A percentile compares a stretch with the other conserved stretches of the same genome.
Evolutionary conservation across 2,797 vertebrate species (phyloP).

Genomic region (Parauchenoglanis punctatus): DNA sequence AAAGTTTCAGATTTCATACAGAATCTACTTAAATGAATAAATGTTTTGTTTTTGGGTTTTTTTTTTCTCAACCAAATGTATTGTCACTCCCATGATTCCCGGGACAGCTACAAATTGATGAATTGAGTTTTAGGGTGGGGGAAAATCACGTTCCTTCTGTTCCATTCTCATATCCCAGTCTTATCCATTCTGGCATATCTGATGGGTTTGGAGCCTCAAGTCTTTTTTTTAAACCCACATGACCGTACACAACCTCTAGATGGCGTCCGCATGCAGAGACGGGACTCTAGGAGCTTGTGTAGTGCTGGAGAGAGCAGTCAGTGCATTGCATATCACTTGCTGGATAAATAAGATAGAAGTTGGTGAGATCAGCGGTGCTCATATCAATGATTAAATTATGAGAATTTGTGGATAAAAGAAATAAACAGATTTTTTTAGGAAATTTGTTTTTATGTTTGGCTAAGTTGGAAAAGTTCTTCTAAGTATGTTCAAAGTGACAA

Average conservation of each 20-base stretch:
- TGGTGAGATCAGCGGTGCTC: not conserved
- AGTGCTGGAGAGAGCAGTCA: slow-evolving; percentile 1
- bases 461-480: not conserved
- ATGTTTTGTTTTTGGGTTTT: not conserved
- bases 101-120: not conserved
- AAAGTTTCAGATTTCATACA: not conserved
- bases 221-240: not conserved
- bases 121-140: not conserved
- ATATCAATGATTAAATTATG: not conserved
- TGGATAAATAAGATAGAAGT: slow-evolving; percentile 1
- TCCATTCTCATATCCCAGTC: not conserved
- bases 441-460: not conserved
- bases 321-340: slow-evolving; percentile 13
- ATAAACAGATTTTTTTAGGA: not conserved
- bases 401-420: not conserved
- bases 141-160: not conserved
- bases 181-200: not conserved
- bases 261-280: slow-evolving; percentile 76
- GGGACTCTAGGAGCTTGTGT: slow-evolving; percentile 33
- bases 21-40: not conserved
- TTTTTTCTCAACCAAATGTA: not conserved
- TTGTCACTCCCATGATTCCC: not conserved
- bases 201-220: not conserved
- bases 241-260: slow-evolving; percentile 71
- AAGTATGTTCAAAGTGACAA: not conserved